Base-by-base conservation (phyloP, 2,113 vertebrate genomes). In the Collichthys lucidus region DNA sequence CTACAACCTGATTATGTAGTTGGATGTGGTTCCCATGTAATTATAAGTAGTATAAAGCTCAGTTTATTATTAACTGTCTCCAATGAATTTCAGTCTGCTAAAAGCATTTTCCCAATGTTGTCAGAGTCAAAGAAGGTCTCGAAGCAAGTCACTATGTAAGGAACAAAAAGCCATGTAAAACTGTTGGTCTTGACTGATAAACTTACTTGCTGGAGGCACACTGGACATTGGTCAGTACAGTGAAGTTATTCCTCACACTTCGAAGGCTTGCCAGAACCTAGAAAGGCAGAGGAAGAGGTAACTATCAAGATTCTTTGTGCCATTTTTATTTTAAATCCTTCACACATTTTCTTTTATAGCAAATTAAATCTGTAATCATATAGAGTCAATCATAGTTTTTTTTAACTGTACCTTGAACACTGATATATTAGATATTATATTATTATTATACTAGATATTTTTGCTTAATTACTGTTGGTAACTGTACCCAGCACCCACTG, bases 171-270 rank as follows among this genome's bases (percentile, higher is more conserved):
- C 35, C 55, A 67, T 22, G 3, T 46, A 35, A 35, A 14, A 14
- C 14, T 42, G 7, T 3, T 47, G 14, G 26, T 31, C 9, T 29
- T 59, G 14, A 35, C 20, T 42, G 16, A 29, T 52, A 10, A 11
- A 67, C 97, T 96, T 96, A 99, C 98, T 98, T 99, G 96, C 95
- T 98, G 80, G 97, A 94, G 72, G 97, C 91, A 91, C 97, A 97
- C 20, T 99, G 98, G 71, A 99, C 94, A 89, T 99, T 99, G 77
- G 98, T 99, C 68, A 99, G 93, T 20, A 97, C 84, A 0, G 97
- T 98, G 91, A 99, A 98, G 93, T 99, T 99, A 94, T 98, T 99
- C 88, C 98, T 96, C 80, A 99, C 97, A 83, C 97, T 99, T 69
- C 97, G 93, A 82, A 99, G 95, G 86, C 98, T 99, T 63, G 98